phyloP scores from a whole-genome alignment of 2,113 vertebrate species.

The Enhydra lutris region DNA sequence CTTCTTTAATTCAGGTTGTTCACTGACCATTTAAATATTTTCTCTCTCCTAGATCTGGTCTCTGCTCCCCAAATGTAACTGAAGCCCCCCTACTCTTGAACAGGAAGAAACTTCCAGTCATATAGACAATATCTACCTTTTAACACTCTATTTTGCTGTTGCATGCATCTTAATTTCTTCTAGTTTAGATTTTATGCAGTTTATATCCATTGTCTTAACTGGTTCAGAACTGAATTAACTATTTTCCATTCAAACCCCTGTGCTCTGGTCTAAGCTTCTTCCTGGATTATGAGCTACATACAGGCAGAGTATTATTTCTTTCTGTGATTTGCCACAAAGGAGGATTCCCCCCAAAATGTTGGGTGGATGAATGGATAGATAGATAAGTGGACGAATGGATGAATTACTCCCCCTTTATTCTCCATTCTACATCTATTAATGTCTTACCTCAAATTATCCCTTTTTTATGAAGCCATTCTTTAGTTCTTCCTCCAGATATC shows the following conservation, averaged over 20 bases:
- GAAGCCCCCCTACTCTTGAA: background rate
- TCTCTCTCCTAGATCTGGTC: background rate
- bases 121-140: background rate
- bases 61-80: background rate
- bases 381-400: background rate
- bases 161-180: background rate
- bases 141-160: background rate
- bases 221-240: background rate
- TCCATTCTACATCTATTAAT: background rate
- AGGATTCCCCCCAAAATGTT: background rate
- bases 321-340: background rate
- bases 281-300: background rate
- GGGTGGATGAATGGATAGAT: background rate
- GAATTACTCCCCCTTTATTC: background rate
- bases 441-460: background rate
- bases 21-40: background rate
- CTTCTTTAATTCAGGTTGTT: background rate
- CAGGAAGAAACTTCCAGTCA: background rate
- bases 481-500: background rate
- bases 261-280: background rate
- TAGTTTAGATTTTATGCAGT: conserved; percentile 1
- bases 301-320: background rate
- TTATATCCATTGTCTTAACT: background rate
- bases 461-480: background rate
- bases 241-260: background rate